Evolutionary conservation across 1,140 invertebrate species (phyloP), one percentile per base, ranked within the genome.

Genomic region (Cataglyphis hispanica): DNA sequence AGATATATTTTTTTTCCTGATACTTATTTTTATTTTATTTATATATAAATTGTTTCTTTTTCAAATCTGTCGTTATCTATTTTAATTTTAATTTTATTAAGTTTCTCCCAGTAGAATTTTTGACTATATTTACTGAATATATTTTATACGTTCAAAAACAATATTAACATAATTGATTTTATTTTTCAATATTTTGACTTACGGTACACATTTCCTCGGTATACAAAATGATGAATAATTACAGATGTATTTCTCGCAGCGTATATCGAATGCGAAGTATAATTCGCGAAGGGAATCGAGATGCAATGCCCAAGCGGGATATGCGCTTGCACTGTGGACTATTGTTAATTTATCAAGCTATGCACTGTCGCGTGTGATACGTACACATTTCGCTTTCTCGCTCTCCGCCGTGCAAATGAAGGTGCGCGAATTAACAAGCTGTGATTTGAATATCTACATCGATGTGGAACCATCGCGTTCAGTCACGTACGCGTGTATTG

Each of bases 281-380:
- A 81, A 60, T 43, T 81, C 13, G 56, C 53, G 4, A 58, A 60
- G 67, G 25, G 56, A 83, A 83, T 74, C 56, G 78, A 83, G 78
- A 83, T 83, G 27, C 53, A 69, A 69, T 34, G 19, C 10, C 63
- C 63, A 66, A 25, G 60, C 40, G 77, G 22, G 66, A 81, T 22
- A 72, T 19, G n/a, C 53, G 67, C 40, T 58, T 27, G 53, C 67
- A 80, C n/a, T 53, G 87, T 60, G 16, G 37, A 67, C 72, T 69
- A 86, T 89, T 85, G 87, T 89, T 88, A 88, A 89, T 89, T 89
- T 86, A 85, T 69, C 53, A 66, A 61, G 58, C 75, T 84, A 74
- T 40, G 46, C 46, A 40, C 22, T 40, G 58, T 77, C 37, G 75
- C 58, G 40, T n/a, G 34, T 50, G 37, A 53, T 69, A 67, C 22